phyloP scores from a whole-genome alignment of 92 coral and sea anemone genomes.

The Galaxea fascicularis region DNA sequence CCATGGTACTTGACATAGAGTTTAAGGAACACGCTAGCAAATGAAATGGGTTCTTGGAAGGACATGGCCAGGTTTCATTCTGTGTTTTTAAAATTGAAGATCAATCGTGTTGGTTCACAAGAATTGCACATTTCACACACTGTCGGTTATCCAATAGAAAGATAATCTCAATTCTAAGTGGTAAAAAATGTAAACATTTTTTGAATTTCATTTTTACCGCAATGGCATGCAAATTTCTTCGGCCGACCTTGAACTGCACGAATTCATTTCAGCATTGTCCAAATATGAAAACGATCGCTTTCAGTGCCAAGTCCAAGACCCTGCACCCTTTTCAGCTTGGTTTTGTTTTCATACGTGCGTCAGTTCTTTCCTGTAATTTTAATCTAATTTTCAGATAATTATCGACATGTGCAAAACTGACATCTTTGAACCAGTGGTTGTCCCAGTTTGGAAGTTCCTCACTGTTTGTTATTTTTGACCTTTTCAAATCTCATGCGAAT shows the following conservation, averaged over 20 bases:
- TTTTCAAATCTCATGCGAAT: not conserved
- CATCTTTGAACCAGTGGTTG: not conserved
- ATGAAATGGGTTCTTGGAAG: too few relatives aligned
- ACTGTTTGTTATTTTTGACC: not conserved
- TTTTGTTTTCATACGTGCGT: not conserved
- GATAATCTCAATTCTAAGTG: not conserved
- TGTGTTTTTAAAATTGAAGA: not conserved
- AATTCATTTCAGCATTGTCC: not conserved
- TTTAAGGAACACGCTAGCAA: too few relatives aligned
- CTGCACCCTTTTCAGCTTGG: not conserved
- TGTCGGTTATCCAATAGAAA: not conserved
- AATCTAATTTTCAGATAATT: constrained; percentile 5
- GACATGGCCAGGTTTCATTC: not conserved
- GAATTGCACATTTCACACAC: too few relatives aligned
- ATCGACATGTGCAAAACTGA: not conserved
- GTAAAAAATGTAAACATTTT: not conserved
- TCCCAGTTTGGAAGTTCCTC: constrained; percentile 3
- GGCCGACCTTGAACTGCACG: not conserved
- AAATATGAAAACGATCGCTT: not conserved
- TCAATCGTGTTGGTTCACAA: not conserved
- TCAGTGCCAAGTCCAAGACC: not conserved
- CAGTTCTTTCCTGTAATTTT: not conserved
- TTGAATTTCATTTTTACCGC: not conserved
- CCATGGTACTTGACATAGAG: too few relatives aligned
- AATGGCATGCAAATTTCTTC: not conserved